Percentiles rank a stretch among this genome's conserved stretches.
Conservation (phyloP, 1,140 invertebrate species). For the Akabosia matsudoensis region DNA sequence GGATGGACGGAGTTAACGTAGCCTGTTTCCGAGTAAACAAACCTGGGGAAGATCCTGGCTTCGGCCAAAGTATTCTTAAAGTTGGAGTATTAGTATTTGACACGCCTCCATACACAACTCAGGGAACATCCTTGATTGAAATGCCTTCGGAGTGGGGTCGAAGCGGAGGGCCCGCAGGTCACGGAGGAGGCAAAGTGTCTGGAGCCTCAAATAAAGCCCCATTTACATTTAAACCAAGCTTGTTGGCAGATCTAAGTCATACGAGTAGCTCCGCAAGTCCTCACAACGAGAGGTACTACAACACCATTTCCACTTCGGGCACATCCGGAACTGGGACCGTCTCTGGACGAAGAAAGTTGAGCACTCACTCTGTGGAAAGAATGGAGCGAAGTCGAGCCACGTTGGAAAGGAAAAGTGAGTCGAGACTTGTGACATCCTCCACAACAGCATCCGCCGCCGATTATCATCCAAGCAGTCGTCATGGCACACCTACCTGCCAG, state of each 20-base stretch:
- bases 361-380: background rate
- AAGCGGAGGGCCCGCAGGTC: background rate
- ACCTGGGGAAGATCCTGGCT: slow-evolving; percentile 69
- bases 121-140: slow-evolving; percentile 74
- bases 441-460: background rate
- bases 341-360: background rate
- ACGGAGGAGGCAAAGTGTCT: slow-evolving; percentile 9
- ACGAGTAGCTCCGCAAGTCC: slow-evolving; percentile 22
- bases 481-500: slow-evolving; percentile 49
- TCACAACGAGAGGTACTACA: slow-evolving; percentile 5
- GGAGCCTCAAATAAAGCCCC: slow-evolving; percentile 31
- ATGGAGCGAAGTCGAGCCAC: background rate
- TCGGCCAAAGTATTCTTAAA: slow-evolving; percentile 89
- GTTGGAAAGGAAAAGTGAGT: background rate
- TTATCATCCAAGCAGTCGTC: background rate
- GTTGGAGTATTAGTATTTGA: slow-evolving; percentile 84
- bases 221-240: slow-evolving; percentile 40
- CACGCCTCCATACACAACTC: slow-evolving; percentile 76
- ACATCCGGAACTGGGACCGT: background rate
- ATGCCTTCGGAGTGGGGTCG: slow-evolving; percentile 40
- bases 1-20: slow-evolving; percentile 76
- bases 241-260: slow-evolving; percentile 42
- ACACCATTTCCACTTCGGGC: background rate
- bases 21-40: slow-evolving; percentile 69
- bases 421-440: background rate